A percentile compares a stretch with the other conserved stretches of the same genome.
Conservation (phyloP, 2,113 vertebrate species). For the Marcusenius ussheri region DNA sequence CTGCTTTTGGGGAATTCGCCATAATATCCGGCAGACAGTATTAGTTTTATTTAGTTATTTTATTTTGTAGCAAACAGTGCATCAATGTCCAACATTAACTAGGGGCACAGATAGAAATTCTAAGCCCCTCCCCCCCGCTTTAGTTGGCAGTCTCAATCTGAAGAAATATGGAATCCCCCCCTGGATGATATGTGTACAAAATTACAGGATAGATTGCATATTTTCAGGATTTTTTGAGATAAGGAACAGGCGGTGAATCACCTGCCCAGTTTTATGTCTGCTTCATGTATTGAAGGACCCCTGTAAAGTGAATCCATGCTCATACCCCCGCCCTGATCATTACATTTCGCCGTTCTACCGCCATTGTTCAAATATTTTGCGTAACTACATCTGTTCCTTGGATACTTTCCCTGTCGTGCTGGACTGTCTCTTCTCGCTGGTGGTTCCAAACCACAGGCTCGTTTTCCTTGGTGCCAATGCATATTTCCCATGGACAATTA, state of each 20-base stretch:
- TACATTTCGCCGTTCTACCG: background rate
- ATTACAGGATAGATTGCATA: too few species aligned
- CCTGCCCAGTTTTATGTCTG: background rate
- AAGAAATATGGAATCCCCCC: background rate
- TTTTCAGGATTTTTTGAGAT: background rate
- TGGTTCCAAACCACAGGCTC: background rate
- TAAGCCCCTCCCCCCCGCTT: background rate
- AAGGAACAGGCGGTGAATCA: too few species aligned
- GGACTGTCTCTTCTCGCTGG: background rate
- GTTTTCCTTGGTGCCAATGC: background rate
- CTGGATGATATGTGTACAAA: background rate
- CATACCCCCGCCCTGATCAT: background rate
- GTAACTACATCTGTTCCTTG: background rate
- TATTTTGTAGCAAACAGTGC: background rate
- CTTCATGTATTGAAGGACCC: background rate
- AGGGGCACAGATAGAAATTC: background rate
- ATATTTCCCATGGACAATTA: background rate
- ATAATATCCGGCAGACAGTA: background rate
- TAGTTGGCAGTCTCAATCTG: background rate
- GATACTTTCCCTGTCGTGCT: background rate
- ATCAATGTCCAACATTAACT: background rate
- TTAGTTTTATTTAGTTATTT: background rate
- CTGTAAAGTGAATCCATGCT: background rate
- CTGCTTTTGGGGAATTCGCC: background rate
- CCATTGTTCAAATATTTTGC: background rate